These are phyloP conservation scores for Smittia aterrima DNA, from an alignment of 2,888 invertebrate species.

Conservation along the genomic window DNA sequence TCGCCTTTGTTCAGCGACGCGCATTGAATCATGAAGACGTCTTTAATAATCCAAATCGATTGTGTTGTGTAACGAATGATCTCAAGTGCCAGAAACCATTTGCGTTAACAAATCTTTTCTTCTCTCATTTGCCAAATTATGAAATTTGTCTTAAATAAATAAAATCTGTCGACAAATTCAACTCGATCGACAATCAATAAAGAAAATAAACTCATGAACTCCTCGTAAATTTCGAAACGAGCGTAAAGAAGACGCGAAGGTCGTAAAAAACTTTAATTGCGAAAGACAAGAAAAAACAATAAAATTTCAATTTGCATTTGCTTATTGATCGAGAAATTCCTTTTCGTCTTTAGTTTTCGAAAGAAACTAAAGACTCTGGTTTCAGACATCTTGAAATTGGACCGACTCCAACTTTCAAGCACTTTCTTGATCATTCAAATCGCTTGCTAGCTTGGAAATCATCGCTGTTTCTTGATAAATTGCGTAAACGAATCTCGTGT, in stretches of 20 bases:
- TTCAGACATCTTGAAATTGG: not conserved
- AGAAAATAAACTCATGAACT: no score
- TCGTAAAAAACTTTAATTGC: no score
- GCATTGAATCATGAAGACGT: not conserved
- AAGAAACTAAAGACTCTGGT: not conserved
- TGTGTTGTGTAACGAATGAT: not conserved
- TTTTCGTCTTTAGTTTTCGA: not conserved
- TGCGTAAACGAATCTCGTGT: not conserved
- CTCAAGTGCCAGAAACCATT: slow-evolving; percentile 26
- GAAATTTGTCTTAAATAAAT: not conserved
- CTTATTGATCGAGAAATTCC: not conserved
- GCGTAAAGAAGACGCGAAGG: no score
- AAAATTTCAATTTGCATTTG: slow-evolving; percentile 1
- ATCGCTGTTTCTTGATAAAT: no score
- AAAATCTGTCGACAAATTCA: no score
- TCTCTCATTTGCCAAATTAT: not conserved
- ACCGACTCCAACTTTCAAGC: not conserved
- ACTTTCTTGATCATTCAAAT: no score
- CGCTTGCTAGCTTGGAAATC: no score
- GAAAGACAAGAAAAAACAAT: not conserved
- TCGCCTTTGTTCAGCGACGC: not conserved
- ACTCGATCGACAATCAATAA: no score
- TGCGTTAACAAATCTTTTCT: not conserved
- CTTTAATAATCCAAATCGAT: slow-evolving; percentile 30
- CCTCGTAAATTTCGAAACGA: no score